A percentile compares a stretch with the other conserved stretches of the same genome.
Conservation (phyloP, 2,113 vertebrate species). For the Pangasianodon gigas region DNA sequence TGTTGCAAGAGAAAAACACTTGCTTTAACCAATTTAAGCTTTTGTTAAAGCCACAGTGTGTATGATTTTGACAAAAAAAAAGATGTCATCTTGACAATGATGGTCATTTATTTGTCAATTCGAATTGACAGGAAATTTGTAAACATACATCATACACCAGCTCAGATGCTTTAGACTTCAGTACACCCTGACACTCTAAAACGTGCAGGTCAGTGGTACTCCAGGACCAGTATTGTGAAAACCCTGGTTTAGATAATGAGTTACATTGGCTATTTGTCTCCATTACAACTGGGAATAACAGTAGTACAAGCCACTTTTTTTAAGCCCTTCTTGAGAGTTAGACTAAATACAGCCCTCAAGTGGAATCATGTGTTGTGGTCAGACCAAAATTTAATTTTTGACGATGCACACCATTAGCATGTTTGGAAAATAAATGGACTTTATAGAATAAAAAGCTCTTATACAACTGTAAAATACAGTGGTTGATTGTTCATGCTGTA, state of each 20-base stretch:
- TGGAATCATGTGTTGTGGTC: background rate
- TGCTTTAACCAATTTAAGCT: background rate
- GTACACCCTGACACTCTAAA: no score
- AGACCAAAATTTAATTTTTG: background rate
- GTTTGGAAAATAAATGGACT: background rate
- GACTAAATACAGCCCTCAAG: background rate
- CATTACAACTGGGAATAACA: no score
- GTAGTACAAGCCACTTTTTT: background rate
- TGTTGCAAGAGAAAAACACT: background rate
- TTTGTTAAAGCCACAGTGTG: background rate
- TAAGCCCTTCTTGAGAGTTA: background rate
- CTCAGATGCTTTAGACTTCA: no score
- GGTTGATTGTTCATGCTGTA: background rate
- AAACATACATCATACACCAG: no score
- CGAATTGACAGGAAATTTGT: no score
- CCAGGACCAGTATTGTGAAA: background rate
- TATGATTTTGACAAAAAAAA: background rate
- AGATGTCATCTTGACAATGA: background rate
- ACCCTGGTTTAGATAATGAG: background rate
- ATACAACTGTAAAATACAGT: background rate
- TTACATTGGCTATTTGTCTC: background rate
- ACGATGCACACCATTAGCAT: background rate
- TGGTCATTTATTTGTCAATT: background rate
- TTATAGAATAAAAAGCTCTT: background rate
- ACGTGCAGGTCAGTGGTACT: background rate